Base-by-base conservation (phyloP, 2,888 invertebrate genomes). In the Euphydryas editha region DNA sequence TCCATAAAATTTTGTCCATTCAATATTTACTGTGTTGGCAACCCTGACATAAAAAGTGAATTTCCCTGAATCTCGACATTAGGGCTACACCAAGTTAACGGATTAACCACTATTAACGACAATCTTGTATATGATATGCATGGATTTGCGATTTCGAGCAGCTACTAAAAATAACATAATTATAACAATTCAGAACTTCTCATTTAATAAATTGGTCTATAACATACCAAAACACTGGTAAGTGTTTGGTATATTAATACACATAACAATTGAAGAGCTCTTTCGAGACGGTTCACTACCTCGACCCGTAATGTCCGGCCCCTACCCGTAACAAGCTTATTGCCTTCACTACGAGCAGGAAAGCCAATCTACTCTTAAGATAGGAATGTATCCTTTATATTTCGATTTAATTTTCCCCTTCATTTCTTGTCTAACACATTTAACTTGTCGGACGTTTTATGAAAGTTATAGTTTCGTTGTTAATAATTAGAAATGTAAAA, bases 281-380 rank as follows among this genome's bases (percentile, higher is more conserved):
- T 24, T 24, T 51, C 51, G 24, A 51, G 51, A 24, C 30, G 51
- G 51, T 30, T 51, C 51, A 51, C 15, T 51, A 51, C 51, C 51
- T 51, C 51, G 51, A 51, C 24, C 24, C 24, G 24, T 24, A 51
- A 30, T 51, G 47, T 18, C 47, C 47, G 47, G 11, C 20, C 20
- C 51, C 15, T 6, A 15, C 24, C 24, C 24, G 51, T 51, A 47
- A 47, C 47, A 20, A 47, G 47, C 21, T 47, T 47, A 47, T 47
- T 47, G 47, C 47, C 20, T 47, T 47, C 13, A 47, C 13, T 47
- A 13, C 47, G 47, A 47, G 21, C 6, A 17, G 51, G 51, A 15
- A 24, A 30, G 24, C 51, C 51, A 30, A 51, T 51, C 10, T 39
- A 39, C 39, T 39, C 13, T 11, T 47, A 13, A 47, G 13, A 47